Percentiles rank a stretch among this genome's conserved stretches.
Evolutionary conservation across 2,797 vertebrate genomes (phyloP).

Genomic region (Micromesistius poutassou): DNA sequence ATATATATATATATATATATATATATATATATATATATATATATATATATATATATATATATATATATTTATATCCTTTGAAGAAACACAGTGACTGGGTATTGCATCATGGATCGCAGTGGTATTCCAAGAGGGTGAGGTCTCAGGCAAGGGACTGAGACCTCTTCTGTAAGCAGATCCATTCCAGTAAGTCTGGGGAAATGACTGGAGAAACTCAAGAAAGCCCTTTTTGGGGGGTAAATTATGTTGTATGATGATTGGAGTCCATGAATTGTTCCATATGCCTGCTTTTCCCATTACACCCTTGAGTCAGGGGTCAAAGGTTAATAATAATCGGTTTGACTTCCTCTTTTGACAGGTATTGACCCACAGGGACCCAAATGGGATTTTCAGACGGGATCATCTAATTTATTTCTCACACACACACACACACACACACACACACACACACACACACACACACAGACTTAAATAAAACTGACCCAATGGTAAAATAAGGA

Average conservation of each 20-base stretch:
- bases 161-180: background rate
- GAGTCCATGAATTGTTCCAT: background rate
- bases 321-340: background rate
- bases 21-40: too few species aligned
- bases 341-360: background rate
- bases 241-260: background rate
- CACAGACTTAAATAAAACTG: too few species aligned
- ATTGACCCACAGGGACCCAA: background rate
- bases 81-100: too few species aligned
- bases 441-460: too few species aligned
- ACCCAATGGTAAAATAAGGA: too few species aligned
- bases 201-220: background rate
- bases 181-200: background rate
- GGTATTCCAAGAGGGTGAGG: background rate
- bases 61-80: too few species aligned
- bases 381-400: background rate
- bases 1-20: too few species aligned
- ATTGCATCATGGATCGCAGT: too few species aligned
- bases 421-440: too few species aligned
- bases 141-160: background rate
- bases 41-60: too few species aligned
- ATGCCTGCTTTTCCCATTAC: background rate
- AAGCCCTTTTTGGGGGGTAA: background rate
- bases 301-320: background rate
- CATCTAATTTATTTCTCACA: background rate